A percentile compares a stretch with the other conserved stretches of the same genome.
These are phyloP conservation scores for Idaea aversata DNA, from an alignment of 2,888 invertebrate genomes.

Conservation along the genomic window DNA sequence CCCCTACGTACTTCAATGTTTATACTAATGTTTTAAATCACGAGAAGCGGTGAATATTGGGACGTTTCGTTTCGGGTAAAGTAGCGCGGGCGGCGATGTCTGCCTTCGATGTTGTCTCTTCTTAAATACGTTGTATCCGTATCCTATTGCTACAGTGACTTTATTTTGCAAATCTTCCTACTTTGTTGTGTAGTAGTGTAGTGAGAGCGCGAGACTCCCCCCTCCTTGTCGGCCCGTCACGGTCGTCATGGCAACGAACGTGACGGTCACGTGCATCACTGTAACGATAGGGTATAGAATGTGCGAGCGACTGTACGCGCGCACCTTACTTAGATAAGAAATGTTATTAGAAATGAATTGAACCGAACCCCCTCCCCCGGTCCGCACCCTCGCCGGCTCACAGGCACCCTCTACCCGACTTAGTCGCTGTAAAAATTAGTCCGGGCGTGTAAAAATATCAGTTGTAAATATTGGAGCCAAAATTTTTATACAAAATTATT, in stretches of 20 bases:
- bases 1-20: constrained; percentile 76
- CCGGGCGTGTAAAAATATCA: constrained; percentile 74
- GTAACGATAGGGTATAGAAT: constrained; percentile 70
- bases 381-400: constrained; percentile 40
- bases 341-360: constrained; percentile 75
- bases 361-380: constrained; percentile 26
- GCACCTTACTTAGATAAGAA: constrained; percentile 69
- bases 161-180: constrained; percentile 65
- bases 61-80: constrained; percentile 36
- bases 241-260: constrained; percentile 45
- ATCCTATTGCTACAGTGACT: constrained; percentile 75
- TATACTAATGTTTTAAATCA: constrained; percentile 62
- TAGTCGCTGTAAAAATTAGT: constrained; percentile 70
- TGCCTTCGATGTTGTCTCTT: constrained; percentile 78
- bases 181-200: constrained; percentile 43
- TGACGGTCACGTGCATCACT: constrained; percentile 65
- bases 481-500: constrained; percentile 78
- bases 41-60: constrained; percentile 59
- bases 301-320: constrained; percentile 64
- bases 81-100: constrained; percentile 57
- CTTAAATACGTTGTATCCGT: constrained; percentile 57
- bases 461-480: constrained; percentile 78
- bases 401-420: constrained; percentile 52
- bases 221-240: constrained; percentile 12
- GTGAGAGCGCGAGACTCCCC: constrained; percentile 22